phyloP scores from a whole-genome alignment of 1,140 invertebrate species.

The Drosophila cardini region DNA sequence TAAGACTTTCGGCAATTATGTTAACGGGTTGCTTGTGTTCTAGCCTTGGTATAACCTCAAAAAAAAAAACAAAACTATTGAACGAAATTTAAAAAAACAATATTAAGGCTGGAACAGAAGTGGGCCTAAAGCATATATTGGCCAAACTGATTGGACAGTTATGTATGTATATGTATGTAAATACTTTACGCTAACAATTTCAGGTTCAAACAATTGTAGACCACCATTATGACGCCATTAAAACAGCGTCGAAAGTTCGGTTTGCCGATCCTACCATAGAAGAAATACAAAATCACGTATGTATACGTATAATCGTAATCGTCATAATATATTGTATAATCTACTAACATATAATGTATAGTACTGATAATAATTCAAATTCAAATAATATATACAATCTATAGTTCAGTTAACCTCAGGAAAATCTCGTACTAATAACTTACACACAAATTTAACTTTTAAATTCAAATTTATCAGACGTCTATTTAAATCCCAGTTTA shows the following conservation, averaged over 20 bases:
- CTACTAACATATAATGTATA: slow-evolving; percentile 32
- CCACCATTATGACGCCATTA: slow-evolving; percentile 92
- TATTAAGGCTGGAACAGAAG: not conserved
- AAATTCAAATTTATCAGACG: no score
- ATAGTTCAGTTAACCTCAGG: not conserved
- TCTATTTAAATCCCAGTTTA: not conserved
- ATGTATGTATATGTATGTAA: slow-evolving; percentile 37
- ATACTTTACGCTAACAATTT: slow-evolving; percentile 74
- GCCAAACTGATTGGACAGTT: not conserved
- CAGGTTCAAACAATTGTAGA: slow-evolving; percentile 97
- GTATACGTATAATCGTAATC: slow-evolving; percentile 51
- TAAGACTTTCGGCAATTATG: not conserved
- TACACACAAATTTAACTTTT: not conserved
- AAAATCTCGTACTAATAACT: not conserved
- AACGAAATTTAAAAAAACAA: not conserved
- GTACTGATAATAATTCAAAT: not conserved
- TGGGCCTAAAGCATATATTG: not conserved
- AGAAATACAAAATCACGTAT: slow-evolving; percentile 75
- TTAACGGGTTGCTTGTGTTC: not conserved
- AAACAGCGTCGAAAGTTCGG: slow-evolving; percentile 92
- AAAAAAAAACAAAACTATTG: no score
- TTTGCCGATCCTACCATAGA: slow-evolving; percentile 90
- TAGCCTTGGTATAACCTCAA: not conserved
- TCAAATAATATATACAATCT: not conserved
- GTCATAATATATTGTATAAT: slow-evolving; percentile 36